Conservation (phyloP, 2,113 vertebrate genomes). For the Anoura caudifer region DNA sequence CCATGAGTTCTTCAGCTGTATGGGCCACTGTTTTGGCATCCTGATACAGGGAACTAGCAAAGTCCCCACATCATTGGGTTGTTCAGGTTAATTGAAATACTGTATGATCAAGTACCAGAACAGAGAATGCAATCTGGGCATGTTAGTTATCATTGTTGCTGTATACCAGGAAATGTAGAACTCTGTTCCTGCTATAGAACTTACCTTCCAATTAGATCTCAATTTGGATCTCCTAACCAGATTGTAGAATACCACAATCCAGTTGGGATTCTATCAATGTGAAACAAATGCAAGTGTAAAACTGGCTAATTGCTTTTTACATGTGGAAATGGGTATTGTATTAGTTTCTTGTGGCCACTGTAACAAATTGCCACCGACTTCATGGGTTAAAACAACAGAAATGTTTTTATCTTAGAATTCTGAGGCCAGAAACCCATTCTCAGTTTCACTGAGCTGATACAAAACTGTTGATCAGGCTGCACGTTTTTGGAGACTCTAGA, state of each 20-base stretch:
- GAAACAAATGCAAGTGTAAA: background rate
- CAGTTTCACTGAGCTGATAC: background rate
- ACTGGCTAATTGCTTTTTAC: background rate
- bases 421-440: background rate
- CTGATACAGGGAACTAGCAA: background rate
- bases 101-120: background rate
- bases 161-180: background rate
- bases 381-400: background rate
- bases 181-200: background rate
- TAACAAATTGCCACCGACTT: background rate
- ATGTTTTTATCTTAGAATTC: background rate
- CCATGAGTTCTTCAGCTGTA: background rate
- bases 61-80: background rate
- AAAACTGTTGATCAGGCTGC: background rate
- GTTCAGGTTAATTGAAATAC: background rate
- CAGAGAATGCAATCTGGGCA: background rate
- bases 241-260: background rate
- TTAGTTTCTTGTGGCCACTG: background rate
- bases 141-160: background rate
- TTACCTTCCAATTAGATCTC: background rate
- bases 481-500: accelerated
- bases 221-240: background rate
- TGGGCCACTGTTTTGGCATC: background rate
- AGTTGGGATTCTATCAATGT: background rate
- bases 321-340: background rate